Evolutionary conservation across 1,140 invertebrate species (phyloP).

Genomic region (Eriosoma lanigerum): DNA sequence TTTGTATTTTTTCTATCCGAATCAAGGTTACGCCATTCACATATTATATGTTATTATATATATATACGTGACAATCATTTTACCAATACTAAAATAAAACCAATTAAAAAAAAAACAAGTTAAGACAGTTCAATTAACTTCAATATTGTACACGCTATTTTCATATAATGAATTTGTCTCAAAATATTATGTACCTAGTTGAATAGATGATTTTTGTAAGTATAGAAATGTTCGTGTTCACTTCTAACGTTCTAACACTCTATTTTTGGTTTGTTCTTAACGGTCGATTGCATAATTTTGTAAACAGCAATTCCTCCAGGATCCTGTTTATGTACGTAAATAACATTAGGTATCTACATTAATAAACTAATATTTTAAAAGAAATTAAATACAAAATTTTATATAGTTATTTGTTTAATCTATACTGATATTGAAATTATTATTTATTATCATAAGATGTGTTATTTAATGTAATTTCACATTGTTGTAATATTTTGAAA

Average conservation of each 20-base stretch:
- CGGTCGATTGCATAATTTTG: slow-evolving; percentile 8
- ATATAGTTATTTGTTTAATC: too few relatives aligned
- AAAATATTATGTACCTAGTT: too few relatives aligned
- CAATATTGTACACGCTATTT: background rate
- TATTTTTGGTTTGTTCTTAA: background rate
- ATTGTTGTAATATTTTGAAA: too few relatives aligned
- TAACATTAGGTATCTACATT: background rate
- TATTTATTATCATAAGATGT: too few relatives aligned
- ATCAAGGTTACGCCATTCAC: background rate
- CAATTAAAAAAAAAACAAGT: background rate
- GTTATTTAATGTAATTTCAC: too few relatives aligned
- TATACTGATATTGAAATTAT: too few relatives aligned
- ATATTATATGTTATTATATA: background rate
- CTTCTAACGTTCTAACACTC: background rate
- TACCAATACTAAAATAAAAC: too few relatives aligned
- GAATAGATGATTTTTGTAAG: background rate
- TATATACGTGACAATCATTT: too few relatives aligned
- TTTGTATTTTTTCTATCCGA: background rate
- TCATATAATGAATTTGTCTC: background rate
- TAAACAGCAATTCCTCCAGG: background rate
- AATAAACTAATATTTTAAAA: background rate
- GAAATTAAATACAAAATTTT: too few relatives aligned
- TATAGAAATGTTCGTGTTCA: background rate
- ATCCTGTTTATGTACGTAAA: background rate
- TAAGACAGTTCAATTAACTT: background rate